Conservation (phyloP, 2,113 vertebrate species). For the Alexandromys fortis region DNA sequence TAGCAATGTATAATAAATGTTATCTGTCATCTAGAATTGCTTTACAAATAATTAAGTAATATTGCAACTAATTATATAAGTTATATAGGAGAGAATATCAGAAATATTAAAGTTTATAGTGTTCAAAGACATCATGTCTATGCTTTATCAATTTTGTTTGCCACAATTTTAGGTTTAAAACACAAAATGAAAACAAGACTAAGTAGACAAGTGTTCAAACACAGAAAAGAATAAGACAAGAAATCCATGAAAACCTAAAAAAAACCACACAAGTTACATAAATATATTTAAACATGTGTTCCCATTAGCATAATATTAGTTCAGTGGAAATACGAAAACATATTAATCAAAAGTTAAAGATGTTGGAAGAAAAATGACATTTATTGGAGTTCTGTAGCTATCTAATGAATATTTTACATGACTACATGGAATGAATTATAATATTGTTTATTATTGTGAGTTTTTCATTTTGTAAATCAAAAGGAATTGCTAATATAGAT, state of each 20-base stretch:
- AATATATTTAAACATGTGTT: not conserved
- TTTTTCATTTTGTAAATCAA: not conserved
- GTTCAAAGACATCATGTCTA: not conserved
- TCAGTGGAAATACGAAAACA: not conserved
- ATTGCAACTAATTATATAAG: not conserved
- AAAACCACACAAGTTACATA: too few species aligned
- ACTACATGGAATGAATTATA: not conserved
- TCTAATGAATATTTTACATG: not conserved
- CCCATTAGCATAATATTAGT: too few species aligned
- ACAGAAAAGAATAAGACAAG: not conserved
- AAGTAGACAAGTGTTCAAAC: not conserved
- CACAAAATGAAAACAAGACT: not conserved
- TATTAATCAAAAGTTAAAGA: not conserved
- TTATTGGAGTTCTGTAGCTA: not conserved
- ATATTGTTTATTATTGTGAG: not conserved
- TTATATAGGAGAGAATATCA: not conserved
- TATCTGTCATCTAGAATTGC: not conserved
- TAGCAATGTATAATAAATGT: not conserved
- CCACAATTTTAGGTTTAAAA: not conserved
- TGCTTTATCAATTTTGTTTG: rapidly evolving
- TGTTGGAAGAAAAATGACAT: not conserved
- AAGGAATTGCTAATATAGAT: too few species aligned
- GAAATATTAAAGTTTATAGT: not conserved
- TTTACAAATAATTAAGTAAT: not conserved
- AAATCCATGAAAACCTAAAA: not conserved